Evolutionary conservation across 2,797 vertebrate genomes (phyloP), one percentile per base, ranked within the genome.

Genomic region (Salmo trutta): DNA sequence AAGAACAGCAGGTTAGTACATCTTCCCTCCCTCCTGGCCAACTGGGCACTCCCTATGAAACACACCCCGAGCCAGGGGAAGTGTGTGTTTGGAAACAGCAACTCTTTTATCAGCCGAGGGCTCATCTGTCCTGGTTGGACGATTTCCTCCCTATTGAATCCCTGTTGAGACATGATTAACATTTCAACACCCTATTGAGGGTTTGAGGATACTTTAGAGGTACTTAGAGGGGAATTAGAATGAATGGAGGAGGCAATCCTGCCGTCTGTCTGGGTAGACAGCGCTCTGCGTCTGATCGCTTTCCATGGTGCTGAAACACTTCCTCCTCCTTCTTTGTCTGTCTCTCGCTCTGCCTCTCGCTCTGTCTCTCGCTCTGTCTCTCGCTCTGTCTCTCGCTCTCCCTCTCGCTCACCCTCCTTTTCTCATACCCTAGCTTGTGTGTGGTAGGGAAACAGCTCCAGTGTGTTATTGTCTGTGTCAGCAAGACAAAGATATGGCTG

Each of bases 1-100:
- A 97, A 97, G 89, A 97, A 91, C 92, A 97, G 96, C 94, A 96
- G 96, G 96, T 97, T 91, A 95, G 94, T 91, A 73, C 76, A 62
- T 68, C n/a, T 10, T 52, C 41, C 36, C 10, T 52, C 17, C 15
- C 75, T 70, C 7, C 73, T 64, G 15, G 67, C 71, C 81, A 77
- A 59, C 51, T 68, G 53, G 6, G 1, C 19, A 64, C 68, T 77
- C 66, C n/a, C 0, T 51, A 59, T 73, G 72, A 69, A 81, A 71
- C 86, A 74, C 79, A 86, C 70, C 81, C 21, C 1, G 66, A 72
- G 15, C 8, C 3, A 36, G 52, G 74, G 70, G 10, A 71, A 76
- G 77, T 21, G 67, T 54, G 71, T 27, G 53, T 74, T 33, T 77
- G 71, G 5, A 53, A 29, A 5, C n/a, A 15, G 15, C 27, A 5